Base-by-base conservation (phyloP, 2,113 vertebrate species). In the Cynocephalus volans region DNA sequence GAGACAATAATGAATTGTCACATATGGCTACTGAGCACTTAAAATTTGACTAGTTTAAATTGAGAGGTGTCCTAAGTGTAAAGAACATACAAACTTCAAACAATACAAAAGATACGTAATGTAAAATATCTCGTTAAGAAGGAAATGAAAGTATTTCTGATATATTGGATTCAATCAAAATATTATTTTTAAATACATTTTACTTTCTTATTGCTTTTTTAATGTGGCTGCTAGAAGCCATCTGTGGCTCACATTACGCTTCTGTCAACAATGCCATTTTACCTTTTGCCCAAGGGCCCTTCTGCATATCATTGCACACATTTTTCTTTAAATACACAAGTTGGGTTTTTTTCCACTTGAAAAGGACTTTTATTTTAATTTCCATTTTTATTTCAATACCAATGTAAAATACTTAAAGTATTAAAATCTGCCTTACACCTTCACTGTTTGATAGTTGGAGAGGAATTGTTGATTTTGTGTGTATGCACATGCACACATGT, bases 381-480 rank as follows among this genome's bases (percentile, higher is more conserved):
- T 41, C 41, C 4, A 41, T 41, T 41, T 41, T 41, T 41, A 41
- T 41, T 41, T 41, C 41, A 12, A 1, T 48, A 19, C 1, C 15
- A 82, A 81, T 1, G 50, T 75, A 50, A 15, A 64, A 65, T 45
- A 81, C 1, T 84, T 12, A 45, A 70, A 45, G 10, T 62, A 6
- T 28, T 79, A 60, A 84, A 67, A 48, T 70, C 7, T 82, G 24
- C 26, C 69, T 36, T 72, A 62, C 8, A 88, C 0, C 3, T 62
- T 3, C 3, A 45, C 60, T 54, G 45, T 75, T 77, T 88, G n/a
- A 31, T 33, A 48, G 18, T 1, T 23, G 8, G 13, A 87, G 1
- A 4, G 1, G 1, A 3, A 2, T 0, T 56, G 13, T 6, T 12
- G 31, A 36, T 36, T 60, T 28, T 65, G 4, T 69, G 2, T 69